Evolutionary conservation across 2,113 vertebrate genomes (phyloP).

Genomic region (Archocentrus centrarchus): DNA sequence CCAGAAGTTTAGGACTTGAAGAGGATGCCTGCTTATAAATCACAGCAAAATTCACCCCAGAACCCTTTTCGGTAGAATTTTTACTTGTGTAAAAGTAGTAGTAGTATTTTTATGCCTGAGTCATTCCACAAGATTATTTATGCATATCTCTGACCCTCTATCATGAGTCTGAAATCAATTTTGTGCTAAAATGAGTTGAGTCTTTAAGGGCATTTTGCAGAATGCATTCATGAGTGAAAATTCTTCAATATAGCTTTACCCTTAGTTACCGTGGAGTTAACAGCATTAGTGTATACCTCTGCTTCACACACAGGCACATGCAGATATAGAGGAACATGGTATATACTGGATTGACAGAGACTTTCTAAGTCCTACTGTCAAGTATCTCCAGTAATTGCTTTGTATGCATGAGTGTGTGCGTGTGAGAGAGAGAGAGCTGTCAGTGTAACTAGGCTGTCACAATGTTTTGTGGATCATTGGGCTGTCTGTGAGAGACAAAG

Average conservation of each 20-base stretch:
- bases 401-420: background rate
- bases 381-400: slow-evolving; percentile 27
- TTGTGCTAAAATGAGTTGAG: background rate
- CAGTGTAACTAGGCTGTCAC: slow-evolving; percentile 54
- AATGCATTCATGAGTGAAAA: background rate
- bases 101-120: background rate
- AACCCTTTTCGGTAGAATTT: background rate
- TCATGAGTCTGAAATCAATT: background rate
- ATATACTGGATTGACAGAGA: background rate
- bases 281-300: background rate
- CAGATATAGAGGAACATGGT: background rate
- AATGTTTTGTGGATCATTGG: slow-evolving; percentile 62
- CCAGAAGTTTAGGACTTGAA: too few species aligned
- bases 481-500: slow-evolving; percentile 51
- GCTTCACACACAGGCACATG: background rate
- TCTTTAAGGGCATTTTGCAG: background rate
- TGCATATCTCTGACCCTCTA: background rate
- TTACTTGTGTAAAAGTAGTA: background rate
- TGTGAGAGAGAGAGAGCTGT: slow-evolving; percentile 21
- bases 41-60: too few species aligned
- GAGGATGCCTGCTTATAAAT: too few species aligned
- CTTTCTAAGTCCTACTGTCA: slow-evolving; percentile 15
- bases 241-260: too few species aligned
- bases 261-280: background rate
- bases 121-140: background rate